Evolutionary conservation across 1,140 invertebrate species (phyloP), one percentile per base, ranked within the genome.

Genomic region (Lordiphosa stackelbergi): DNA sequence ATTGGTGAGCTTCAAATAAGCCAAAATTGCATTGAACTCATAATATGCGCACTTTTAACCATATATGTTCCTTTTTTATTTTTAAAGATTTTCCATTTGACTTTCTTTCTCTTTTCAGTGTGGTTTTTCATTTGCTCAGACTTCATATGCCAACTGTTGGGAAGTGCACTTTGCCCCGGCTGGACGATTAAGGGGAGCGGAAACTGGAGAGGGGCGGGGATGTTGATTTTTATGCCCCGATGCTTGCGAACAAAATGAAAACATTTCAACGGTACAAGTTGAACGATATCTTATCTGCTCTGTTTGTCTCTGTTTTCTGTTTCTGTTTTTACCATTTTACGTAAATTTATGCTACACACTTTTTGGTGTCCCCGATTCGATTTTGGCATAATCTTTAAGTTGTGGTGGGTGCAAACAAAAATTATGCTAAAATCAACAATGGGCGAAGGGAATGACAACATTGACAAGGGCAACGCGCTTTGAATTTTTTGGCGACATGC

Each of bases 221-320:
- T 77, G 77, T 72, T 84, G 77, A 83, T 77, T 83, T 83, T 73
- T 55, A 83, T 84, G 77, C 72, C 77, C 58, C 63, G 77, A 43
- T 83, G 77, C 77, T 53, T 83, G 59, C 59, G 55, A 81, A 79
- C 75, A 79, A 83, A 79, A 79, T 79, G 75, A 74, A 79, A 79
- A 75, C 75, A 79, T 79, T 81, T 63, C 63, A 55, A 49, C 66
- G 36, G 43, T 55, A 65, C 53, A 78, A 58, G 57, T 73, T 56
- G 47, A 36, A 53, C 54, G 53, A 71, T 71, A 75, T 72, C 77
- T 81, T 79, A 79, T 79, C 71, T 71, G 53, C 58, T 52, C 43
- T 59, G 56, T 37, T 41, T 60, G 42, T 43, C 41, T n/a, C 51
- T 52, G 51, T 48, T 37, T 49, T 54, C n/a, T 38, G 43, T 41